phyloP scores from a whole-genome alignment of 2,797 vertebrate species.

The Valencia hispanica region DNA sequence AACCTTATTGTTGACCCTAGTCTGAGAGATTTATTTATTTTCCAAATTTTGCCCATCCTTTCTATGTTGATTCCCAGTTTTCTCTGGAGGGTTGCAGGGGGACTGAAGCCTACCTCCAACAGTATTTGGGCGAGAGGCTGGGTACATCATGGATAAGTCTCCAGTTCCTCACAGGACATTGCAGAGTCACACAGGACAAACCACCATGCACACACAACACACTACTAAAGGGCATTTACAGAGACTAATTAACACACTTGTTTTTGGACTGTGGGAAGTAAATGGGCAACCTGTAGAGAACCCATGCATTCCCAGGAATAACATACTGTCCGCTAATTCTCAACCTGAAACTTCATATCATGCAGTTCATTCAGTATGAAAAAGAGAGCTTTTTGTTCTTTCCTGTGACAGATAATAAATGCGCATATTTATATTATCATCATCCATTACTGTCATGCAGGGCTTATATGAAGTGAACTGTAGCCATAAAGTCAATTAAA shows the following conservation, averaged over 20 bases:
- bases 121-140: background rate
- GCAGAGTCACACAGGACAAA: background rate
- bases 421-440: too few species aligned
- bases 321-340: background rate
- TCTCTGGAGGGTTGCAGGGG: background rate
- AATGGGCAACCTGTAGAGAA: background rate
- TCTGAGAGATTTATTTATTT: too few species aligned
- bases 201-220: background rate
- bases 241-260: background rate
- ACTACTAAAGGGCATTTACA: background rate
- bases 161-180: background rate
- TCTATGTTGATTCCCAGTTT: background rate
- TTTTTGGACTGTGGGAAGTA: background rate
- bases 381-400: too few species aligned
- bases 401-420: too few species aligned
- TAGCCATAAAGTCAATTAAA: constrained; percentile 10
- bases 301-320: background rate
- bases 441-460: background rate
- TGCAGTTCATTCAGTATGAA: background rate
- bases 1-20: too few species aligned
- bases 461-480: background rate
- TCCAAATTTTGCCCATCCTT: background rate
- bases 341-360: background rate
- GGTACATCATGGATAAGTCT: background rate
- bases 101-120: background rate